Evolutionary conservation across 2,113 vertebrate genomes (phyloP).

Genomic region (Antidorcas marsupialis): DNA sequence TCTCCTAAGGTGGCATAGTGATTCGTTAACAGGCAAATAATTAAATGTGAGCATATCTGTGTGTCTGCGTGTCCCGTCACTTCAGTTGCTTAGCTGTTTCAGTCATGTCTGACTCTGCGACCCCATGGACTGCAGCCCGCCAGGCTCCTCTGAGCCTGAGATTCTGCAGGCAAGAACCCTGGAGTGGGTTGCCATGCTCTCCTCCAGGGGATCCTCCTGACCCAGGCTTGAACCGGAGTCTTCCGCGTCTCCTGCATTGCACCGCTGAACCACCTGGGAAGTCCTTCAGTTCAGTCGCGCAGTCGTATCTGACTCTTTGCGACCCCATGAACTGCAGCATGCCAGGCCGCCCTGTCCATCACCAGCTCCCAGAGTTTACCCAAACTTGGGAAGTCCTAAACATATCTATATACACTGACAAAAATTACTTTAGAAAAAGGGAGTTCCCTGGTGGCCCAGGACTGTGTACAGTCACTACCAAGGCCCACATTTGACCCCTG

Average conservation of each 20-base stretch:
- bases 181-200: background rate
- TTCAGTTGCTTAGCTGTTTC: background rate
- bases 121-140: background rate
- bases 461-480: background rate
- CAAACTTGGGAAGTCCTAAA: background rate
- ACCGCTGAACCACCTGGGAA: background rate
- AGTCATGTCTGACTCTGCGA: background rate
- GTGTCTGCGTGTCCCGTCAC: background rate
- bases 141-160: background rate
- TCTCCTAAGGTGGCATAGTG: background rate
- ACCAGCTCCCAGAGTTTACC: too few species aligned
- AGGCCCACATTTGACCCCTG: background rate
- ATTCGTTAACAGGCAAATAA: background rate
- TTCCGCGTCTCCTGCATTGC: background rate
- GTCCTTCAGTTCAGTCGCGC: too few species aligned
- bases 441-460: background rate
- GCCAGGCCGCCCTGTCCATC: too few species aligned
- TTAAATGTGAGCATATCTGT: background rate
- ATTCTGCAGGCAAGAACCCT: background rate
- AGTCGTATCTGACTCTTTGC: too few species aligned
- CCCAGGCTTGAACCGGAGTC: background rate
- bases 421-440: background rate
- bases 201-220: background rate
- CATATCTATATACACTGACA: background rate
- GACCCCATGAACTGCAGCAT: too few species aligned